Evolutionary conservation across 2,888 invertebrate species (phyloP).

Genomic region (Chloromyia formosa): DNA sequence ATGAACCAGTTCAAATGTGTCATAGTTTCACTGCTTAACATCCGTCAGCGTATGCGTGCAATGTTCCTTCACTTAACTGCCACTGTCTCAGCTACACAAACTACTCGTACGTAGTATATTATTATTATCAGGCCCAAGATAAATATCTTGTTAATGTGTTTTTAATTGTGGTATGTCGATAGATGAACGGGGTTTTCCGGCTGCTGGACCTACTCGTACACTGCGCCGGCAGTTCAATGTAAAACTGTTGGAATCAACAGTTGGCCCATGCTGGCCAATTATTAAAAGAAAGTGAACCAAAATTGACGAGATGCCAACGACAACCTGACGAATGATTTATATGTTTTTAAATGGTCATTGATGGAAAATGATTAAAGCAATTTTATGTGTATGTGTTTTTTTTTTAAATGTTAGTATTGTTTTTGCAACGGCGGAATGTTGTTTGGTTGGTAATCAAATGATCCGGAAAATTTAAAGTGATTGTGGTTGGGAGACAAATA

Average conservation of each 20-base stretch:
- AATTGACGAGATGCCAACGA: constrained; percentile 15
- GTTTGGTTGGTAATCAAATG: too few species aligned
- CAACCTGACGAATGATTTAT: constrained; percentile 34
- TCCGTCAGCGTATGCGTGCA: constrained; percentile 26
- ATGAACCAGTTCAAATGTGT: constrained; percentile 44
- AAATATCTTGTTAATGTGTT: constrained; percentile 54
- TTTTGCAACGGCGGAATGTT: too few species aligned
- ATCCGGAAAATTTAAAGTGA: too few species aligned
- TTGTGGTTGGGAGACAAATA: too few species aligned
- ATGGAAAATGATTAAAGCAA: background rate
- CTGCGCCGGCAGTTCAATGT: background rate
- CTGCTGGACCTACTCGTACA: constrained; percentile 21
- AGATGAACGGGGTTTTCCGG: constrained; percentile 40
- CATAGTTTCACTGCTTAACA: constrained; percentile 12
- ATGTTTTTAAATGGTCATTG: constrained; percentile 31
- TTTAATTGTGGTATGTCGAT: constrained; percentile 54
- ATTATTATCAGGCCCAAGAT: constrained; percentile 46
- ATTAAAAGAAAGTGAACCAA: constrained; percentile 30
- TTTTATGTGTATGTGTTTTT: background rate
- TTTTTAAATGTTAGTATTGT: too few species aligned
- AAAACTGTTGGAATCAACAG: constrained; percentile 15
- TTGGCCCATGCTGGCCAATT: constrained; percentile 31
- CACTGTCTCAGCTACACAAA: constrained; percentile 14
- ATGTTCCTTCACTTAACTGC: constrained; percentile 14
- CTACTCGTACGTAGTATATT: background rate